Evolutionary conservation across 2,797 vertebrate species (phyloP), one percentile per base, ranked within the genome.

Genomic region (Arremon brunneinucha): DNA sequence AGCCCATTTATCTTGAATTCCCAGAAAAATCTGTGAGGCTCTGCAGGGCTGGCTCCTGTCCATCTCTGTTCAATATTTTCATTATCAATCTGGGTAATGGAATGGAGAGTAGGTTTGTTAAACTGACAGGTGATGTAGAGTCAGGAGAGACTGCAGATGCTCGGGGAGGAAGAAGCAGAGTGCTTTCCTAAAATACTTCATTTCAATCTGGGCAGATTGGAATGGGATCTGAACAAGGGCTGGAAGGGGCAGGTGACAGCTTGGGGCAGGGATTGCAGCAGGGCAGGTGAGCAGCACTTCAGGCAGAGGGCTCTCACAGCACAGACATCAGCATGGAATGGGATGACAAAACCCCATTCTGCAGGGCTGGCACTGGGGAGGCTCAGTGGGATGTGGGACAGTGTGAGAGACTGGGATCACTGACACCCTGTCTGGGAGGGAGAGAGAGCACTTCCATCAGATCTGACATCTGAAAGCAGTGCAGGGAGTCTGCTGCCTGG

Each of bases 41-140:
- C 84, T 75, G 85, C 95, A 92, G 87, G 84, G 78, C 93, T 96
- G 96, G 96, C 96, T 94, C 3, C 53, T 80, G 68, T 96, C 94
- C 96, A 95, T 94, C 62, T 78, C 87, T 75, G 71, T 87, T 94
- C 93, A 93, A 63, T 96, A 96, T 93, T 94, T 95, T 89, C 89
- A 89, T 96, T 91, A 92, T 95, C 89, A 94, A 85, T 95, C 88
- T 92, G 82, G 87, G 72, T 93, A 96, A 95, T 96, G 94, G 93
- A 93, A 92, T 53, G 89, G 93, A 89, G 95, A 89, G 75, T 47
- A 49, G 22, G 41, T 93, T 92, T 92, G 89, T 95, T 96, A 93
- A 87, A 89, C 82, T 94, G 94, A 88, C 96, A 94, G 94, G 94
- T 85, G 88, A 87, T 91, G 68, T 8, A 32, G 74, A 92, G 87